Conservation (phyloP, 2,888 invertebrate species). For the Drosophila subsilvestris region DNA sequence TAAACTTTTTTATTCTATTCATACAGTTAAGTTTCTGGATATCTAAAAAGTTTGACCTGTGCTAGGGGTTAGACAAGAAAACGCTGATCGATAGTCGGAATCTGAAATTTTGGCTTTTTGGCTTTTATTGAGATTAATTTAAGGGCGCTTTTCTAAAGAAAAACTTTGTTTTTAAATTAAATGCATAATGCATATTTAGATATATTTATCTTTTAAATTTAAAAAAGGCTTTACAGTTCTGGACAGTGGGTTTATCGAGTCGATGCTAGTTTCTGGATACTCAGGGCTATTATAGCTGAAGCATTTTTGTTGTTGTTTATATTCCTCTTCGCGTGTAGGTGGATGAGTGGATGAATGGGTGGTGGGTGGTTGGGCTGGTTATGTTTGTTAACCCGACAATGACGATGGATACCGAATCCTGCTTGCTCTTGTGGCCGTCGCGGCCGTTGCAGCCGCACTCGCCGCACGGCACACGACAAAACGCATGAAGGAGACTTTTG, state of each 20-base stretch:
- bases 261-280: not conserved
- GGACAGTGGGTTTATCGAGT: conserved; percentile 28
- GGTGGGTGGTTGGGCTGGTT: conserved; percentile 11
- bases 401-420: conserved; percentile 28
- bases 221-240: no score
- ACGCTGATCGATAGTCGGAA: not conserved
- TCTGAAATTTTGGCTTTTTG: not conserved
- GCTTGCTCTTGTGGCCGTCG: conserved; percentile 21
- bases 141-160: no score
- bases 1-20: no score
- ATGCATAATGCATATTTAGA: no score
- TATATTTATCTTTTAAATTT: no score
- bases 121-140: no score
- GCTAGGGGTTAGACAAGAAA: no score
- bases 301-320: conserved; percentile 41
- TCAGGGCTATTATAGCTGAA: conserved; percentile 56
- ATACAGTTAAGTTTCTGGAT: no score
- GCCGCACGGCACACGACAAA: conserved; percentile 52
- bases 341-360: conserved; percentile 18
- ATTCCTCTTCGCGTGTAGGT: conserved; percentile 13
- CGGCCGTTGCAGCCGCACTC: conserved; percentile 54
- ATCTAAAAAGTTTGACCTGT: no score
- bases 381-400: conserved; percentile 45
- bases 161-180: no score
- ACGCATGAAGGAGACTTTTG: conserved; percentile 46